Percentiles rank a stretch among this genome's conserved stretches.
phyloP scores from a whole-genome alignment of 2,113 vertebrate species.

The Microcebus jonahi region DNA sequence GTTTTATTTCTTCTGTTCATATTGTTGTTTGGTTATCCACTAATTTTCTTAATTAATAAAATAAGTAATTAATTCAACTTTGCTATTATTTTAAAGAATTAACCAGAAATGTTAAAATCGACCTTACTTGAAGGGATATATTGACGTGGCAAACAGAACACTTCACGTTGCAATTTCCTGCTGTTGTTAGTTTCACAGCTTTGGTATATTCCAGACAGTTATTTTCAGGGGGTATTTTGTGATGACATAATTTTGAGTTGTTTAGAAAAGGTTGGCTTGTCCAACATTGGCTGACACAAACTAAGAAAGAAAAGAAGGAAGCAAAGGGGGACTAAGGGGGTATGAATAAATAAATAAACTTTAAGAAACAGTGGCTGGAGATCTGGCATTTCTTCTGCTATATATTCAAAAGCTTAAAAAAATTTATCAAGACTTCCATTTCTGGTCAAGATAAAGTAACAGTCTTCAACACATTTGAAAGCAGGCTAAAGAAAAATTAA shows the following conservation, averaged over 20 bases:
- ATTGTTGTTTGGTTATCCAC: background rate
- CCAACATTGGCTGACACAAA: constrained; percentile 66
- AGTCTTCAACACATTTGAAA: background rate
- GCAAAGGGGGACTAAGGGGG: background rate
- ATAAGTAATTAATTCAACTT: background rate
- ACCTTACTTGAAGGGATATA: background rate
- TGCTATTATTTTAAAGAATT: background rate
- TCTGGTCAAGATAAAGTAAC: background rate
- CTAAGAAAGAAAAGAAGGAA: constrained; percentile 68
- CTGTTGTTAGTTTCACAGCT: rapidly evolving
- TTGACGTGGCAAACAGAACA: background rate
- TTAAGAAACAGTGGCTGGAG: background rate
- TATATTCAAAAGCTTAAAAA: background rate
- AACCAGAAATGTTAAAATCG: background rate
- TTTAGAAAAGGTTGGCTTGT: constrained; percentile 63
- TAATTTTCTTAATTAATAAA: background rate
- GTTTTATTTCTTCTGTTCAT: background rate
- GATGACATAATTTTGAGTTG: background rate
- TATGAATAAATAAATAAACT: constrained; percentile 41
- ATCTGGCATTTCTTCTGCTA: background rate
- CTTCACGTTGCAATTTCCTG: background rate
- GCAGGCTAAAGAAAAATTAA: background rate
- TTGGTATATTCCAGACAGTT: background rate
- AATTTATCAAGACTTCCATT: background rate
- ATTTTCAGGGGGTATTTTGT: constrained; percentile 51